These are phyloP conservation scores for Dendrolimus punctatus DNA, from an alignment of 1,140 invertebrate species.

Conservation along the genomic window DNA sequence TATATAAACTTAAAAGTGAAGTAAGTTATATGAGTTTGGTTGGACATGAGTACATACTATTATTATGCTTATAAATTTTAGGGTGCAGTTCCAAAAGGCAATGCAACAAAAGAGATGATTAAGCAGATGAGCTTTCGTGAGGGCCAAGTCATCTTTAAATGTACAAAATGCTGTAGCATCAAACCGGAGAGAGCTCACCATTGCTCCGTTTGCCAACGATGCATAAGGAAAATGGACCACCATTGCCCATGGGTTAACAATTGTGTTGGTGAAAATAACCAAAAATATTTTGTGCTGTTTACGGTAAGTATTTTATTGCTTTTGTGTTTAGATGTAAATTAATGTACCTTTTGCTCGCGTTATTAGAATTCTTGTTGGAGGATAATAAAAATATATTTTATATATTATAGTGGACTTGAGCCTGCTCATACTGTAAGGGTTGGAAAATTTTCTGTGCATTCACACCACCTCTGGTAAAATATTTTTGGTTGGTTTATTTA, in stretches of 20 bases:
- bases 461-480: too few species aligned
- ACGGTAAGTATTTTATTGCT: constrained; percentile 81
- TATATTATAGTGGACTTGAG: too few species aligned
- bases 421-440: too few species aligned
- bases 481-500: too few species aligned
- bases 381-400: too few species aligned
- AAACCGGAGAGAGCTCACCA: constrained; percentile 99
- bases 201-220: constrained; percentile 96
- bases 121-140: constrained; percentile 93
- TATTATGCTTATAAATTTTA: constrained; percentile 36
- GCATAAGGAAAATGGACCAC: constrained; percentile 99
- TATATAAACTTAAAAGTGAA: too few species aligned
- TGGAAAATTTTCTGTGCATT: too few species aligned
- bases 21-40: too few species aligned
- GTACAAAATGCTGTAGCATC: constrained; percentile 98
- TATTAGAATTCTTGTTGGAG: too few species aligned
- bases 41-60: too few species aligned
- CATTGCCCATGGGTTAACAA: constrained; percentile 99
- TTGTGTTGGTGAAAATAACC: constrained; percentile 99
- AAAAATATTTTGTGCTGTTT: constrained; percentile 99
- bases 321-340: too few species aligned
- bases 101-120: constrained; percentile 98
- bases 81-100: constrained; percentile 98
- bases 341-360: too few species aligned
- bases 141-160: constrained; percentile 97